Evolutionary conservation across 37 sponge, comb jelly and placozoan species (phyloP), one percentile per base, ranked within the genome.

Genomic region (Crambe crambe): DNA sequence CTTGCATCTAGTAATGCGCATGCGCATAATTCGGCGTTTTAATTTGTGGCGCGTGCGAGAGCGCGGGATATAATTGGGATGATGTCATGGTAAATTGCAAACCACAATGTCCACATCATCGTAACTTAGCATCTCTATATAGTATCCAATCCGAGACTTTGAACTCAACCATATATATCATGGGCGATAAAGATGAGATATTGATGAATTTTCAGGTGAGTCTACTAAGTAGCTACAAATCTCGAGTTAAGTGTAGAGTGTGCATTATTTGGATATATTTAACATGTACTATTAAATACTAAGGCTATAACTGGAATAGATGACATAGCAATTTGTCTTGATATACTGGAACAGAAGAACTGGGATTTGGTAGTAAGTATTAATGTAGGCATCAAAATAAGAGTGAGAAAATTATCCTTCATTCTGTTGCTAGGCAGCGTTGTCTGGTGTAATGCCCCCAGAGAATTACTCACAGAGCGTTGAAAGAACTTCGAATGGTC

Each of bases 241-340:
- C 3, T 32, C 38, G 37, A 37, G 69, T 62, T 23, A 54, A 23
- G 21, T 62, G 17, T 62, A 23, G 6, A 20, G 63, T 68, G 70
- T 20, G 21, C 39, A 37, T 68, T 37, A 68, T 31, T 68, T 37
- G 30, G 37, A 36, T 21, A 31, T 31, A 4, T 43, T 25, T 38
- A 1, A 40, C 20, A 30, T 23, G n/a, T n/a, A 2, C 62, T 57
- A 12, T 31, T 31, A 2, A 41, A 34, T n/a, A 8, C 73, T 27
- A 38, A 97, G 95, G 97, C 95, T 35, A 85, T 89, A 59, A 94
- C 95, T 10, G 92, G 92, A 15, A 71, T 91, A 12, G 94, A 96
- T 23, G 96, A 97, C 63, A 58, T 97, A 43, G 83, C 76, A 30
- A 76, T 51, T 3, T 85, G 91, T 65, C 37, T 97, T 34, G 73